Conservation (phyloP, 2,797 vertebrate genomes). For the Syncerus caffer region DNA sequence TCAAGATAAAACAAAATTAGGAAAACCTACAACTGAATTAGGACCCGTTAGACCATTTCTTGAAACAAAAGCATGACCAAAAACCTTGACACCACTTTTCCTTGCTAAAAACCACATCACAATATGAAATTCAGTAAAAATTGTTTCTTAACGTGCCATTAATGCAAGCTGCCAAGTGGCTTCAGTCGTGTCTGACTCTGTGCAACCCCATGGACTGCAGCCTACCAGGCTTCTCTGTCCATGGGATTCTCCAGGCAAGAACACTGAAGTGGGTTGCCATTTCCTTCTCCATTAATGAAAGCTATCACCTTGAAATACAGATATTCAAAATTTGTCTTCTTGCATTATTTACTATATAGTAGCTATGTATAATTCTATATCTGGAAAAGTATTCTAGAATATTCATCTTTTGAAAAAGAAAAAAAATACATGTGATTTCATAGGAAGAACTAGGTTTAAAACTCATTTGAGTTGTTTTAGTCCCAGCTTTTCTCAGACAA, state of each 20-base stretch:
- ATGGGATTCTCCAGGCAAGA: no score
- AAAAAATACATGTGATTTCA: neutral
- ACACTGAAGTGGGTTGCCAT: no score
- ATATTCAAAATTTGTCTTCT: neutral
- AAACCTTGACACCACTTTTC: neutral
- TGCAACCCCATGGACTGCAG: no score
- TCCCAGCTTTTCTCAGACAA: neutral
- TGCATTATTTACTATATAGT: neutral
- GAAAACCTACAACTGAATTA: neutral
- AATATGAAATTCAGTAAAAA: neutral
- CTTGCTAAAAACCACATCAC: neutral
- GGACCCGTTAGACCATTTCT: neutral
- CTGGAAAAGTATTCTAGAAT: slow-evolving; percentile 22
- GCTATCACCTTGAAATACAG: neutral
- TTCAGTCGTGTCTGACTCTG: no score
- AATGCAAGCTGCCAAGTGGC: neutral
- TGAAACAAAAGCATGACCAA: neutral
- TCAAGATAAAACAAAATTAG: neutral
- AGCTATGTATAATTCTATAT: neutral
- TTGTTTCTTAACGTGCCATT: neutral
- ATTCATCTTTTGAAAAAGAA: neutral
- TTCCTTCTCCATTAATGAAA: neutral
- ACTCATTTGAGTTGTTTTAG: neutral
- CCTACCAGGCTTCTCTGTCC: no score
- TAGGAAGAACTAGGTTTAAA: neutral